A percentile compares a stretch with the other conserved stretches of the same genome.
Evolutionary conservation across 2,888 invertebrate species (phyloP).

Genomic region (Esperia sulphurella): DNA sequence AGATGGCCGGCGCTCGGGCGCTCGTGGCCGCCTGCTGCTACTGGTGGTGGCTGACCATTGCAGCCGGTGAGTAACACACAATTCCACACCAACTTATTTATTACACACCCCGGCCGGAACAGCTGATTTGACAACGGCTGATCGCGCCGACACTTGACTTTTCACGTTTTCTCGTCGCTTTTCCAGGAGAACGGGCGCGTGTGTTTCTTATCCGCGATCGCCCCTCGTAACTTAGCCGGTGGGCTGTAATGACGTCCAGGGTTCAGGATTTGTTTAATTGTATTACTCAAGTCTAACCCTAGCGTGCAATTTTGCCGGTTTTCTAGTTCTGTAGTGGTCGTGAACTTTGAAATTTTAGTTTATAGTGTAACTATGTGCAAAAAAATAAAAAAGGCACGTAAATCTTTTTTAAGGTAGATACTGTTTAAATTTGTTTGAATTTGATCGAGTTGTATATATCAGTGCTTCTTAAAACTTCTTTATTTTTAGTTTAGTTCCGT

Average conservation of each 20-base stretch:
- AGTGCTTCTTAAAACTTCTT: too few species aligned
- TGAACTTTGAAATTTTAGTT: conserved; percentile 14
- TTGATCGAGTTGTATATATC: too few species aligned
- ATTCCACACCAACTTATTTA: conserved; percentile 10
- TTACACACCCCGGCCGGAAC: conserved; percentile 26
- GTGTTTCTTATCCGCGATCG: conserved; percentile 35
- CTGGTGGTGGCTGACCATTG: conserved; percentile 76
- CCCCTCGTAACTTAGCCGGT: conserved; percentile 30
- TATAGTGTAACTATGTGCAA: too few species aligned
- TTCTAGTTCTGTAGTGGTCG: background rate
- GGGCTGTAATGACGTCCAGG: conserved; percentile 28
- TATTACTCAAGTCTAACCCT: conserved; percentile 32
- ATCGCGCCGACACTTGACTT: conserved; percentile 36
- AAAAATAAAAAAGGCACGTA: too few species aligned
- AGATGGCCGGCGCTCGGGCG: conserved; percentile 79
- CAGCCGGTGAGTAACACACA: conserved; percentile 79
- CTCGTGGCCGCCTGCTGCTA: conserved; percentile 76
- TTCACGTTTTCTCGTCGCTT: conserved; percentile 43
- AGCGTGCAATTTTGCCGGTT: conserved; percentile 2
- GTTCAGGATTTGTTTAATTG: conserved; percentile 40
- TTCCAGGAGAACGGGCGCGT: conserved; percentile 34
- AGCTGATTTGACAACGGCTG: conserved; percentile 50
- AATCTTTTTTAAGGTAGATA: too few species aligned
- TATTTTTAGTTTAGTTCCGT: too few species aligned
- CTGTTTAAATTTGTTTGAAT: too few species aligned